Evolutionary conservation across 2,113 vertebrate genomes (phyloP), one percentile per base, ranked within the genome.

Genomic region (western clawed frog (Xenopus tropicalis)): DNA sequence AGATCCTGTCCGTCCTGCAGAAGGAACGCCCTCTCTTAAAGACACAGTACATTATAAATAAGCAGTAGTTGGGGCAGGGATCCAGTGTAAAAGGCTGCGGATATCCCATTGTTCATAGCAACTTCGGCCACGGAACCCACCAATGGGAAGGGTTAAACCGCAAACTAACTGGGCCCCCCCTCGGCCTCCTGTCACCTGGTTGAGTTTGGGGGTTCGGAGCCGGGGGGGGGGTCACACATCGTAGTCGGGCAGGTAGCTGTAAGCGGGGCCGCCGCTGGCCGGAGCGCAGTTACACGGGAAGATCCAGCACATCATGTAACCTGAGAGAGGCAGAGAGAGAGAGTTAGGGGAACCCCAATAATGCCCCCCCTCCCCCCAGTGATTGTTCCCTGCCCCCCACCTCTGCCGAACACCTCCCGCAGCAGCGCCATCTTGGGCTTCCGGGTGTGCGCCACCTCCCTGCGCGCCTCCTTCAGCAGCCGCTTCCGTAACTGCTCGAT

Each of bases 171-270:
- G 46, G 16, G 46, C 12, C 12, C 46, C 12, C 16, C 44, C 14
- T 10, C 44, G 44, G 3, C 44, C 1, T 7, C 25, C 7, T 11
- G 14, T 48, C 4, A 48, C 11, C 3, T 48, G 4, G 7, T 4
- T 48, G 11, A 11, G 46, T 48, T 48, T 48, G 1, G 11, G 16
- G 11, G 16, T 48, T 3, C 11, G 14, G 6, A 48, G 46, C 13
- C 5, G 10, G 9, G 12, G 4, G 6, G 4, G n/a, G 3, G 29
- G 29, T 89, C 85, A 93, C 65, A 92, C 88, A 0, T 94, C 84
- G 1, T 93, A 92, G 86, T 93, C 86, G 9, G 93, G 91, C 72
- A 94, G 80, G 61, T 91, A 88, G 11, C 88, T 88, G 86, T 94
- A 94, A 62, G 63, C 82, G 56, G 92, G 85, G 21, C 90, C 89